Evolutionary conservation across 2,888 invertebrate species (phyloP), one percentile per base, ranked within the genome.

Genomic region (Oxycera nigricornis): DNA sequence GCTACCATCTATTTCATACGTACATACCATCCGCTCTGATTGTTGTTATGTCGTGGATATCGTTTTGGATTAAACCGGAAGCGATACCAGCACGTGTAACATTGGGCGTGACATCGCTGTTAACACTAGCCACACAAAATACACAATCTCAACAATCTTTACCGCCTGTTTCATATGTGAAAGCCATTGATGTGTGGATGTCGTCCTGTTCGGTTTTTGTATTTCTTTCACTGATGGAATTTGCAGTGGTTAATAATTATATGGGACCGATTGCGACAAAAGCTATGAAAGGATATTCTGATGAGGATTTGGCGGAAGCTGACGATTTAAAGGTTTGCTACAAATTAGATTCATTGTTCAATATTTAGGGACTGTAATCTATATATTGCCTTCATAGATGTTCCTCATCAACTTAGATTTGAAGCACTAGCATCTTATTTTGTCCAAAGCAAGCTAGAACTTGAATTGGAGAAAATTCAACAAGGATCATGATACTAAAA

Each of bases 31-130:
- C 96, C 17, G 96, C 95, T 83, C 89, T 96, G 81, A 96, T 97
- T 80, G 97, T 96, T 77, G 95, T 96, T 74, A 95, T 96, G 94
- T 96, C 96, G 90, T 96, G 96, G 96, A 94, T 96, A 2, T 95
- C 95, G 0, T 96, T 96, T 86, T 96, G 96, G 96, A 95, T 96
- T 80, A 95, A 95, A 83, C 95, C 95, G 0, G 96, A 96, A 85
- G 96, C 96, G 0, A 95, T 95, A 2, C 96, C 96, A 0, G 96
- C 96, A 22, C 88, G 96, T 3, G 96, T 96, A 28, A 96, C 97
- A 0, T 88, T 96, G 0, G 96, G 97, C 20, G 96, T 96, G 75
- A 96, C 96, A 75, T 95, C 95, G 31, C 86, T 96, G 50, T 89
- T 96, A 68, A 96, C 96, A 1, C 87, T 96, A 1, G 95, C 95